A percentile compares a stretch with the other conserved stretches of the same genome.
Conservation (phyloP, 2,113 vertebrate genomes). For the Semicossyphus pulcher region DNA sequence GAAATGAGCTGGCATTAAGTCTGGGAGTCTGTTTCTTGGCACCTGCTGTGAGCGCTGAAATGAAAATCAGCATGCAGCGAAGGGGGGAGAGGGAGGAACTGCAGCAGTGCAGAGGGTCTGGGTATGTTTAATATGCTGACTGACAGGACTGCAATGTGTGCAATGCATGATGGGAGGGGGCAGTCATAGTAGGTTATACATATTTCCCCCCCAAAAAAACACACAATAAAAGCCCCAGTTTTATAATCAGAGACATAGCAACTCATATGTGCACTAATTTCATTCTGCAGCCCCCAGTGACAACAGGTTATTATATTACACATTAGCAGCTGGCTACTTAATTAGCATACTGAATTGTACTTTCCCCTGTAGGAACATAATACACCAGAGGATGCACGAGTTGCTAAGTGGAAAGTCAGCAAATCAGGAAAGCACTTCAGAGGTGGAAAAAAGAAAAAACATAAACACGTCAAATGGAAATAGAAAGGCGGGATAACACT, state of each 20-base stretch:
- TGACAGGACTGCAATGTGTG: slow-evolving; percentile 37
- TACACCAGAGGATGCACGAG: slow-evolving; percentile 10
- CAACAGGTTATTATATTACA: slow-evolving; percentile 36
- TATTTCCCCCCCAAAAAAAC: neutral
- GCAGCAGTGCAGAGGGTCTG: slow-evolving; percentile 14
- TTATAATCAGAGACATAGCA: neutral
- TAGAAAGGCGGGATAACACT: neutral
- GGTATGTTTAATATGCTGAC: slow-evolving; percentile 14
- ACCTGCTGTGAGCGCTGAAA: slow-evolving; percentile 63
- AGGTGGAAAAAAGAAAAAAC: neutral
- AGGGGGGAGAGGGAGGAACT: neutral
- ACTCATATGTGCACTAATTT: slow-evolving; percentile 19
- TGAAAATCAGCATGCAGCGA: slow-evolving; percentile 62
- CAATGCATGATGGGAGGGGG: neutral
- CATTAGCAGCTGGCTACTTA: slow-evolving; percentile 49
- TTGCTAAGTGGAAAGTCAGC: slow-evolving; percentile 35
- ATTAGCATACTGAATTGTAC: slow-evolving; percentile 31
- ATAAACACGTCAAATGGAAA: neutral
- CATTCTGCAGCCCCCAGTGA: slow-evolving; percentile 23
- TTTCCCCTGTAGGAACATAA: slow-evolving; percentile 5
- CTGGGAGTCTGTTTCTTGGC: slow-evolving; percentile 42
- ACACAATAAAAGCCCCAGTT: slow-evolving; percentile 10
- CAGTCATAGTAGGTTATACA: neutral
- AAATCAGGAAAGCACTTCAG: slow-evolving; percentile 2
- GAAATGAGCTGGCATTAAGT: slow-evolving; percentile 65